Conservation (phyloP, 2,113 vertebrate species). For the Apus apus region DNA sequence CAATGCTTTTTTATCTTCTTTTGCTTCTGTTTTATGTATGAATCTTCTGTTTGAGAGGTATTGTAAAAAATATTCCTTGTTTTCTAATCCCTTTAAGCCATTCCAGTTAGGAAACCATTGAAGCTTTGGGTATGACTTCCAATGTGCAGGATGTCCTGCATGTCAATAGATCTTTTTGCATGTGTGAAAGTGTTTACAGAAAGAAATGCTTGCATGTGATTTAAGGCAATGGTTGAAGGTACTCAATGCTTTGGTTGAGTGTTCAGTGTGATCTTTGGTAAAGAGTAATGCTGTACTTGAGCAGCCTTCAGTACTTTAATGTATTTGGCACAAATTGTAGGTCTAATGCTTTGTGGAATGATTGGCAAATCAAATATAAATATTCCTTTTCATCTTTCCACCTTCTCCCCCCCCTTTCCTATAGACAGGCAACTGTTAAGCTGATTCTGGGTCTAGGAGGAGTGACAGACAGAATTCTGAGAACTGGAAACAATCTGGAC, state of each 20-base stretch:
- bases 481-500: slow-evolving; percentile 4
- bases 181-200: background rate
- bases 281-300: background rate
- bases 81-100: background rate
- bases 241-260: background rate
- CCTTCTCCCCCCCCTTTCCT: background rate
- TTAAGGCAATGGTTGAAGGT: background rate
- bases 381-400: background rate
- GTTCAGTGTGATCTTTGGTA: background rate
- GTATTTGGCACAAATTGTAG: background rate
- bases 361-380: background rate
- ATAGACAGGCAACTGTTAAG: background rate
- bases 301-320: background rate
- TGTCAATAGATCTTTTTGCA: background rate
- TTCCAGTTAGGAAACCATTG: background rate
- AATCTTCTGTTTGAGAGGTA: background rate
- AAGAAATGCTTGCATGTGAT: background rate
- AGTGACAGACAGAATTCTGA: background rate
- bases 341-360: background rate
- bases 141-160: background rate
- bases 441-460: background rate
- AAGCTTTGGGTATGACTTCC: background rate
- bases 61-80: background rate
- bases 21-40: background rate
- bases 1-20: background rate